Evolutionary conservation across 2,888 invertebrate genomes (phyloP), one percentile per base, ranked within the genome.

Genomic region (Eupithecia tripunctaria): DNA sequence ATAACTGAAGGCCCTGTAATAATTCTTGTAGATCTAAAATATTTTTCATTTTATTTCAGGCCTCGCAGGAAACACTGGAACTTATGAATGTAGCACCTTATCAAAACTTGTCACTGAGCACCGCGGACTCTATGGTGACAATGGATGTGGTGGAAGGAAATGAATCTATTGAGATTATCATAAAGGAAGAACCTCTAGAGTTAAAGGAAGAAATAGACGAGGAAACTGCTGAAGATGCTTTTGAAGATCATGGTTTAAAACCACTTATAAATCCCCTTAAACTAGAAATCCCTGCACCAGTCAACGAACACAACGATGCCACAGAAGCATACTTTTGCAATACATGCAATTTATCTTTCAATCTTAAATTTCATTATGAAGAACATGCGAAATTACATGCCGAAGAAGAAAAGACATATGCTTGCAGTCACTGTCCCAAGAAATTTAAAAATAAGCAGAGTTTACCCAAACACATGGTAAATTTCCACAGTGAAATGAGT

Each of bases 361-460:
- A 38, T 38, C 7, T 25, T 25, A 64, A 64, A n/a, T 41, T 21
- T 25, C 36, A 25, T 64, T 64, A 64, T 15, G 64, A 64, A 38
- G 5, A 38, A 41, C 64, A 64, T 14, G 0, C 1, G 12, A 41
- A 64, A 64, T 36, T 38, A 14, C 64, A 64, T 38, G 36, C 8
- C 36, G 62, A 63, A n/a, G 29, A 32, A 32, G 29, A 36, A 32
- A 64, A 64, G n/a, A 7, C 4, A 1, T 38, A 36, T 41, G 10
- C 12, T 38, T 64, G 64, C 32, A 25, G 41, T 38, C 36, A 21
- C 6, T 64, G 64, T 12, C 64, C 38, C 4, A 64, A 64, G 38
- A 36, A 14, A n/a, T 64, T 64, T 15, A 64, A 64, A 41, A 5
- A 12, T 2, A 64, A 64, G 41, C 25, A 38, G 0, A 38, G 64